Percentiles rank a stretch among this genome's conserved stretches.
Evolutionary conservation across 2,113 vertebrate genomes (phyloP).

Genomic region (Merops nubicus): DNA sequence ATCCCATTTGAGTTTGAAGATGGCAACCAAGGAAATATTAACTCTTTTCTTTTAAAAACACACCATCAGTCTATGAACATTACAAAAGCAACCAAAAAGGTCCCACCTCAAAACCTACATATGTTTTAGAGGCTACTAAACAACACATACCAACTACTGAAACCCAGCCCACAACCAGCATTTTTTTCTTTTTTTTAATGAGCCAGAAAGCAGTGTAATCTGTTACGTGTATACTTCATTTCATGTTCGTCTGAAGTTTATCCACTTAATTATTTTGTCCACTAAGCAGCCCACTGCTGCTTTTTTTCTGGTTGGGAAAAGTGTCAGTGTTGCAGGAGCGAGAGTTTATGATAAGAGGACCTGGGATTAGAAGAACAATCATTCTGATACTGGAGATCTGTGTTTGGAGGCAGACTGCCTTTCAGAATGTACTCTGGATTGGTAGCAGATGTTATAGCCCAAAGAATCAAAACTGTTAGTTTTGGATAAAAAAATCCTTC

Average conservation of each 20-base stretch:
- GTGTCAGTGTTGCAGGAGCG: not conserved
- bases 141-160: not conserved
- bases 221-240: not conserved
- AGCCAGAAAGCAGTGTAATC: not conserved
- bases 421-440: not conserved
- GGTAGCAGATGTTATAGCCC: not conserved
- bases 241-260: not conserved
- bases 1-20: not conserved
- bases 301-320: not conserved
- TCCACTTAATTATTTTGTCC: conserved; percentile 23
- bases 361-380: not conserved
- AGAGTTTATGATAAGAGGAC: not conserved
- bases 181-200: not conserved
- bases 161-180: not conserved
- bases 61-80: not conserved
- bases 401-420: not conserved
- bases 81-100: not conserved
- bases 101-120: not conserved
- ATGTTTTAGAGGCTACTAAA: not conserved
- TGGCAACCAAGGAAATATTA: not conserved
- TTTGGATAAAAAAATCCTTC: not conserved
- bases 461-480: not conserved
- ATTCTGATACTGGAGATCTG: not conserved
- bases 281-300: not conserved
- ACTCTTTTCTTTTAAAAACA: not conserved